A percentile compares a stretch with the other conserved stretches of the same genome.
Conservation (phyloP, 1,140 invertebrate species). For the Diachasmimorpha longicaudata region DNA sequence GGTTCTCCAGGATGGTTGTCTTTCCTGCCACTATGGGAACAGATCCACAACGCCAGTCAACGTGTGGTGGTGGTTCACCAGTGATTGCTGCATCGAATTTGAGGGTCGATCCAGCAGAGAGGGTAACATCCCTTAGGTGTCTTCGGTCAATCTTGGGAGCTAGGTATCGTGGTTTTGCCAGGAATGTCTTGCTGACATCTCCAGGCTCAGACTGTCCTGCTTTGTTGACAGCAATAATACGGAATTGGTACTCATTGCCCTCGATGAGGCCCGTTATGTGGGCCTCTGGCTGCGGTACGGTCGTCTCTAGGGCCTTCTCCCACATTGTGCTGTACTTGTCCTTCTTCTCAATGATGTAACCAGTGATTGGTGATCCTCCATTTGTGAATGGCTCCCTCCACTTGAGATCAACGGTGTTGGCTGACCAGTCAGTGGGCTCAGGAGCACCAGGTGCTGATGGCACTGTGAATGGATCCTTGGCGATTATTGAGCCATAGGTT, state of each 20-base stretch:
- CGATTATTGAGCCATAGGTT: conserved; percentile 88
- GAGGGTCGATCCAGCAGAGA: conserved; percentile 91
- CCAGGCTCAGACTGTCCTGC: conserved; percentile 90
- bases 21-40: conserved; percentile 66
- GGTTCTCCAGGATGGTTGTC: conserved; percentile 79
- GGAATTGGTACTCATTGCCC: conserved; percentile 98
- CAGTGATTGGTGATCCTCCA: conserved; percentile 90
- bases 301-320: conserved; percentile 88
- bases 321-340: conserved; percentile 94
- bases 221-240: conserved; percentile 95
- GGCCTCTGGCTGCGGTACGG: conserved; percentile 73
- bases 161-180: conserved; percentile 89
- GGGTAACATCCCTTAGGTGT: conserved; percentile 84
- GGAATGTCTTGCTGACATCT: conserved; percentile 85
- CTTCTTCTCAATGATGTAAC: conserved; percentile 96
- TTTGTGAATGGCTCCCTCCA: conserved; percentile 84
- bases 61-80: conserved; percentile 89
- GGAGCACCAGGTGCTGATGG: conserved; percentile 85
- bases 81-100: conserved; percentile 90
- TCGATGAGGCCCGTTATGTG: conserved; percentile 88
- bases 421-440: conserved; percentile 89
- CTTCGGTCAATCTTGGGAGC: conserved; percentile 95
- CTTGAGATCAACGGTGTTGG: conserved; percentile 85
- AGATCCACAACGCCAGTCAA: conserved; percentile 84
- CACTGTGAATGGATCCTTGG: conserved; percentile 94